A percentile compares a stretch with the other conserved stretches of the same genome.
phyloP scores from a whole-genome alignment of 2,888 invertebrate genomes.

The Lochmaea crataegi region DNA sequence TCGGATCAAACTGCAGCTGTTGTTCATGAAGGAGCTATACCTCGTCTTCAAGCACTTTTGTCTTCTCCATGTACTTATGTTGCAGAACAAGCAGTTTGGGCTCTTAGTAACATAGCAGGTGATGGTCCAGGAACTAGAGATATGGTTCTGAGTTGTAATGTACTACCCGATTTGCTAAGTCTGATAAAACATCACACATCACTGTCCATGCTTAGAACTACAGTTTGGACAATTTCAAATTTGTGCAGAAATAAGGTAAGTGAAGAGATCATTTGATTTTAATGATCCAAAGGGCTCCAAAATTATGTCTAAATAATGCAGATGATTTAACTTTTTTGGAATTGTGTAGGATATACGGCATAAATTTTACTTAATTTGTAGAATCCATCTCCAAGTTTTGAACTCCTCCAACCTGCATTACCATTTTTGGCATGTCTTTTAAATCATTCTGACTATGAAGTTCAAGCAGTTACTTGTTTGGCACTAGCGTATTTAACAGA shows the following conservation, averaged over 20 bases:
- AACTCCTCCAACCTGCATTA: constrained; percentile 78
- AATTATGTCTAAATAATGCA: too few species aligned
- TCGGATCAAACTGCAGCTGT: constrained; percentile 91
- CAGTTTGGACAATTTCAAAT: constrained; percentile 95
- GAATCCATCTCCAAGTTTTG: constrained; percentile 88
- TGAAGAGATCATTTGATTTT: neutral
- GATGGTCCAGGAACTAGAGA: constrained; percentile 87
- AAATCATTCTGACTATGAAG: constrained; percentile 77
- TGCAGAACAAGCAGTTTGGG: constrained; percentile 97
- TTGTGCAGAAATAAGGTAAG: constrained; percentile 86
- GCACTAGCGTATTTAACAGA: constrained; percentile 94
- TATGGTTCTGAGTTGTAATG: constrained; percentile 78
- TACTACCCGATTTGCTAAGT: constrained; percentile 77
- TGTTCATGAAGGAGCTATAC: constrained; percentile 87
- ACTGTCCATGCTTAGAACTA: constrained; percentile 77
- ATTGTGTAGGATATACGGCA: neutral
- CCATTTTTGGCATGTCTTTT: constrained; percentile 83
- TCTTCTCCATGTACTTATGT: constrained; percentile 75
- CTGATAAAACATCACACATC: constrained; percentile 74
- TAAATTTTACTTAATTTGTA: constrained; percentile 17
- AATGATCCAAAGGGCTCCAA: too few species aligned
- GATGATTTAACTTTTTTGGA: too few species aligned
- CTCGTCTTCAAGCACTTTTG: constrained; percentile 81
- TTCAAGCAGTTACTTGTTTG: constrained; percentile 93
- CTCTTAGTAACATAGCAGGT: constrained; percentile 97